A percentile compares a stretch with the other conserved stretches of the same genome.
phyloP scores from a whole-genome alignment of 2,888 invertebrate species.

The Meganola albula region DNA sequence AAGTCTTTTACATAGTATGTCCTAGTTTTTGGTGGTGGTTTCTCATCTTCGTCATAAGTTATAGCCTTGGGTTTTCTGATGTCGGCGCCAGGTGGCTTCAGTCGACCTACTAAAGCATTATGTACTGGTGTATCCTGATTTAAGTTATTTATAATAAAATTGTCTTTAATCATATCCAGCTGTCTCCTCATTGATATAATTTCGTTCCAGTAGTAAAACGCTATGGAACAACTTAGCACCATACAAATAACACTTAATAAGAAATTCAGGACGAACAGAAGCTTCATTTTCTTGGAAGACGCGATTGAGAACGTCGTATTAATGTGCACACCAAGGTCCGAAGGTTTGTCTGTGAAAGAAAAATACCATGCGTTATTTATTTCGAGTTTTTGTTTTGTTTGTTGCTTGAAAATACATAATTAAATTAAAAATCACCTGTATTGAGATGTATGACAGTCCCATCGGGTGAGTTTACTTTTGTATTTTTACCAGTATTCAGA shows the following conservation, averaged over 20 bases:
- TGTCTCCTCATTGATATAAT: constrained; percentile 59
- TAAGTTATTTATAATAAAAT: constrained; percentile 47
- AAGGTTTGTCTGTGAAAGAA: constrained; percentile 55
- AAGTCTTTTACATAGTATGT: constrained; percentile 59
- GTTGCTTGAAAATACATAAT: not conserved
- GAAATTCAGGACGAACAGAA: constrained; percentile 64
- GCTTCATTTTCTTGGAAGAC: constrained; percentile 72
- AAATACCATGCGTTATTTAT: constrained; percentile 21
- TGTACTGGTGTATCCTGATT: constrained; percentile 43
- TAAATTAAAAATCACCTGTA: constrained; percentile 52
- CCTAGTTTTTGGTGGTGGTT: constrained; percentile 37
- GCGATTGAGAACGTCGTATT: constrained; percentile 69
- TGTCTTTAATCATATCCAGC: constrained; percentile 55
- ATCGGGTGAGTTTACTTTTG: constrained; percentile 53
- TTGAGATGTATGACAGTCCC: constrained; percentile 69
- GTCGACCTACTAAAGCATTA: constrained; percentile 45
- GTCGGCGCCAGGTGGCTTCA: constrained; percentile 30
- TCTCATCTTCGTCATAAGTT: constrained; percentile 25
- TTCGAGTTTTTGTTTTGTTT: not conserved
- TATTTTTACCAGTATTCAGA: constrained; percentile 62
- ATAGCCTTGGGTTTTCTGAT: constrained; percentile 46
- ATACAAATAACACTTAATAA: constrained; percentile 61
- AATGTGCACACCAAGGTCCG: constrained; percentile 68
- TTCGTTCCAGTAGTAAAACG: constrained; percentile 68
- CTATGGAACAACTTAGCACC: constrained; percentile 56